Conservation (phyloP, 2,797 vertebrate species). For the Danio kyathit region DNA sequence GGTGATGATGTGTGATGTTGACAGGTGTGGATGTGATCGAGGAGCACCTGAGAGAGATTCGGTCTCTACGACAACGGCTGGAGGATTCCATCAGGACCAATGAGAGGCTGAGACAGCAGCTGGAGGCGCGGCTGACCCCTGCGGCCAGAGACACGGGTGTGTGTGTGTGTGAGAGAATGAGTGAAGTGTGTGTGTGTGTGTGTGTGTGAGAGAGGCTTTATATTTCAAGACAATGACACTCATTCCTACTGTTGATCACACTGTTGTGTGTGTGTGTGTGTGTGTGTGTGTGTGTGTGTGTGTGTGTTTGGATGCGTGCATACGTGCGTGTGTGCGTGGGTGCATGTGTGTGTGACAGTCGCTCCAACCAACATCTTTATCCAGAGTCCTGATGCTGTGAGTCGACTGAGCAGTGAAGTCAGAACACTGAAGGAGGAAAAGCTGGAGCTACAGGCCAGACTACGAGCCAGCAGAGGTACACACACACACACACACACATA, state of each 20-base stretch:
- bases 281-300: no score
- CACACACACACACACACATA: no score
- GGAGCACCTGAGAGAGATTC: slow-evolving; percentile 90
- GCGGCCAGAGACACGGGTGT: slow-evolving; percentile 4
- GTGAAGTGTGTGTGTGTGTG: neutral
- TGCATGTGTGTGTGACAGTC: slow-evolving; percentile 69
- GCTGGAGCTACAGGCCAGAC: slow-evolving; percentile 78
- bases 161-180: slow-evolving; percentile 2
- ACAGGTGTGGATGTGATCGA: slow-evolving; percentile 87
- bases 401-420: slow-evolving; percentile 87
- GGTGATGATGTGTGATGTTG: slow-evolving; percentile 26
- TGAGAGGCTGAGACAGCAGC: slow-evolving; percentile 88
- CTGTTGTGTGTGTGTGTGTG: no score
- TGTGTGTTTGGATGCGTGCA: neutral
- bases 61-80: slow-evolving; percentile 88
- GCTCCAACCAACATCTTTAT: slow-evolving; percentile 82
- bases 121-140: slow-evolving; percentile 81
- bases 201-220: no score
- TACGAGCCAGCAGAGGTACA: slow-evolving; percentile 85
- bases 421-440: slow-evolving; percentile 88
- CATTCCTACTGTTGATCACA: no score
- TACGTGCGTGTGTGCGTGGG: neutral
- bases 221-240: no score
- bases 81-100: slow-evolving; percentile 95
- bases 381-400: slow-evolving; percentile 82